Conservation (phyloP, 2,113 vertebrate genomes). For the Lamprotornis superbus region DNA sequence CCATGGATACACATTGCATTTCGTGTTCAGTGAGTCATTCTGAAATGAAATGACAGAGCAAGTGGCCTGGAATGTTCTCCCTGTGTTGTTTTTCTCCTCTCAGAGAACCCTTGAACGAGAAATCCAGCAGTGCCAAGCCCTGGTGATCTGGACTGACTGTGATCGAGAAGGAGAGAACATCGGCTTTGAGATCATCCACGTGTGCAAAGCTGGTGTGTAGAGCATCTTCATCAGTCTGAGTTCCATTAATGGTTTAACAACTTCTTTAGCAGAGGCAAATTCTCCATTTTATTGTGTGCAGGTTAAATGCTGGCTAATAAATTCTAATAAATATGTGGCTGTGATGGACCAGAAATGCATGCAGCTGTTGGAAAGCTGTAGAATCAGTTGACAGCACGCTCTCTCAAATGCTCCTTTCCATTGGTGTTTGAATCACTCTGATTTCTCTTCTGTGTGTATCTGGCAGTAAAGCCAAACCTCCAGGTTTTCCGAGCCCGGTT, state of each 20-base stretch:
- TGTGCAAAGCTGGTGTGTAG: slow-evolving; percentile 91
- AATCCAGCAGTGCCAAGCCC: slow-evolving; percentile 84
- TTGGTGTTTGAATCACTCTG: not conserved
- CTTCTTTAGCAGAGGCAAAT: not conserved
- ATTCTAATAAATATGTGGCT: not conserved
- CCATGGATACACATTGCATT: not conserved
- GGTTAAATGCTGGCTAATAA: not conserved
- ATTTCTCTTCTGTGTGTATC: not conserved
- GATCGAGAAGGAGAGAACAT: slow-evolving; percentile 98
- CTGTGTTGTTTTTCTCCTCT: not conserved
- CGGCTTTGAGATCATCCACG: slow-evolving; percentile 92
- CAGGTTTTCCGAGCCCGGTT: slow-evolving; percentile 91
- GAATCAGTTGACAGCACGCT: accelerated
- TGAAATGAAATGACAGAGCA: not conserved
- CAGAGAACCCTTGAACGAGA: slow-evolving; percentile 91
- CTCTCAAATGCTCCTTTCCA: not conserved
- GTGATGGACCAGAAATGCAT: not conserved
- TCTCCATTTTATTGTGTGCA: not conserved
- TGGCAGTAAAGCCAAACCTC: slow-evolving; percentile 84
- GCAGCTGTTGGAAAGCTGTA: not conserved
- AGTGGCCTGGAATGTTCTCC: not conserved
- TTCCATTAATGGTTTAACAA: not conserved
- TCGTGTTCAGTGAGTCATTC: slow-evolving; percentile 10
- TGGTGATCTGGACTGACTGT: slow-evolving; percentile 97
- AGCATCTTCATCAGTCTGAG: not conserved